These are phyloP conservation scores for Chelidonichthys spinosus DNA, from an alignment of 2,797 vertebrate genomes.

Conservation along the genomic window DNA sequence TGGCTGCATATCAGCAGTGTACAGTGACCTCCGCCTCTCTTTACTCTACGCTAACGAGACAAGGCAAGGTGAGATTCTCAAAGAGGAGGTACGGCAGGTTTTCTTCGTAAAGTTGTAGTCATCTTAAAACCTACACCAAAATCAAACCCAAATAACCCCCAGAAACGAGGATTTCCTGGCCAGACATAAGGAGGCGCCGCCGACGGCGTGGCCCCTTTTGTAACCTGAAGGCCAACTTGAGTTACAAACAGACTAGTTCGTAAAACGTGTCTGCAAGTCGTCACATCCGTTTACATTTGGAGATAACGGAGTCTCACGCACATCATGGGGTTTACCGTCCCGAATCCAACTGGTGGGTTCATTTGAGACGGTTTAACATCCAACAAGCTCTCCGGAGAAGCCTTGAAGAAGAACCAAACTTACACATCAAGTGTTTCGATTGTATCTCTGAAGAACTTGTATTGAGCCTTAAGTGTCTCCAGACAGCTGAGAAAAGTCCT, in stretches of 20 bases:
- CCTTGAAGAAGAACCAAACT: no score
- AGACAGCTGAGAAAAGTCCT: no score
- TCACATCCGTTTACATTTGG: no score
- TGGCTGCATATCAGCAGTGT: conserved; percentile 21
- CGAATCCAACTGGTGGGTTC: neutral
- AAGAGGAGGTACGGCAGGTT: conserved; percentile 19
- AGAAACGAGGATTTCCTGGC: neutral
- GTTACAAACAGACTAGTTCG: neutral
- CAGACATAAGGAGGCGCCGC: neutral
- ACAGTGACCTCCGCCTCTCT: neutral
- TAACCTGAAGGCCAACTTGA: neutral
- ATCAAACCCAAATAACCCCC: neutral
- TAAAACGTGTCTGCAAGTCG: no score
- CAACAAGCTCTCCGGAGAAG: no score
- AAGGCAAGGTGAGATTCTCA: conserved; percentile 21
- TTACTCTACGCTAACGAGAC: conserved; percentile 20
- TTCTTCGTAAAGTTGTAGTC: neutral
- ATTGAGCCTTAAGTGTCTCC: no score
- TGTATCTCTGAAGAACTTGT: no score
- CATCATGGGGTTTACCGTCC: no score
- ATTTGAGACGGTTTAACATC: no score
- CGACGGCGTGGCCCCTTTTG: neutral
- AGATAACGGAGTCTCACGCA: neutral
- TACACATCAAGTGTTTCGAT: no score
- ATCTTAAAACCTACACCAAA: neutral